Percentiles rank a stretch among this genome's conserved stretches.
Evolutionary conservation across 2,113 vertebrate species (phyloP).

Genomic region (Pandion haliaetus): DNA sequence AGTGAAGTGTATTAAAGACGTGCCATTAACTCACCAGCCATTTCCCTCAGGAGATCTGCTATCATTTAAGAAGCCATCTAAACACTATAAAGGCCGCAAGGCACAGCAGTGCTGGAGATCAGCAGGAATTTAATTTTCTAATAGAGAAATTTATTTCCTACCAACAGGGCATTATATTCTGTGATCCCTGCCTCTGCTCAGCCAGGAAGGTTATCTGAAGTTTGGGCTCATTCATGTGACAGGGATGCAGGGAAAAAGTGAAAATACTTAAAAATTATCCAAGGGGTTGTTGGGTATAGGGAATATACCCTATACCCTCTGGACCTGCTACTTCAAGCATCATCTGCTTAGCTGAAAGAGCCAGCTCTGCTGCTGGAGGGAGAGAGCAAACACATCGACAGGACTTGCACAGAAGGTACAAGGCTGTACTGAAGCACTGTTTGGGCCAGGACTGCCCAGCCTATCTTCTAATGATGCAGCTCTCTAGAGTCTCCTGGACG

Average conservation of each 20-base stretch:
- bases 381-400: rapidly evolving
- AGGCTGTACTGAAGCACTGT: neutral
- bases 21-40: neutral
- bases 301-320: neutral
- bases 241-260: neutral
- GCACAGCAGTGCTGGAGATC: neutral
- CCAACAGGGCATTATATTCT: neutral
- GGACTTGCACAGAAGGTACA: neutral
- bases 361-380: neutral
- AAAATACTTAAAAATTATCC: neutral
- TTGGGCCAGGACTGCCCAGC: neutral
- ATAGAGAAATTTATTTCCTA: neutral
- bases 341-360: neutral
- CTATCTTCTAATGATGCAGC: neutral
- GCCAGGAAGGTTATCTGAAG: neutral
- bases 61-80: neutral
- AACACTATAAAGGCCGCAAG: neutral
- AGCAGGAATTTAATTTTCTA: conserved; percentile 27
- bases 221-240: neutral
- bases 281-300: neutral
- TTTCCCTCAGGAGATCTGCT: neutral
- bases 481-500: neutral
- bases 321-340: neutral
- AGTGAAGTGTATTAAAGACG: neutral
- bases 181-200: neutral